Base-by-base conservation (phyloP, 2,113 vertebrate genomes). In the Gallinago media region DNA sequence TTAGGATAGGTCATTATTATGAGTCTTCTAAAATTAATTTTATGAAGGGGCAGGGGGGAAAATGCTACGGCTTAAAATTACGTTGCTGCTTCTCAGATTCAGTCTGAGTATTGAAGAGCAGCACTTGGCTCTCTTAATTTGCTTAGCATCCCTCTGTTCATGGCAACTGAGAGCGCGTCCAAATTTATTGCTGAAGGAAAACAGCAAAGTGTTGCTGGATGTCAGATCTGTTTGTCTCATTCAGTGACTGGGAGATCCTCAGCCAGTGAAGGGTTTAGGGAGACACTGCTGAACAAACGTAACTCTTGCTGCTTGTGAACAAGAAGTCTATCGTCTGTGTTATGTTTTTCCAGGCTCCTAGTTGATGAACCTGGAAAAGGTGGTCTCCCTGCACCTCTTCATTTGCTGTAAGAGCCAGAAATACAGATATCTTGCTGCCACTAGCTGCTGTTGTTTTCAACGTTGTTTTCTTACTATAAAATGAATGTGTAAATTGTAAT, bases 261-360 rank as follows among this genome's bases (percentile, higher is more conserved):
- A 54, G 27, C 62, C 61, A 68, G 25, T 11, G 32, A 47, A 40
- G 14, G 9, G 21, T 73, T 80, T 49, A 21, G 38, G 25, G 27
- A 17, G 17, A 11, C 21, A 0, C 25, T 46, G 1, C 9, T 18
- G 63, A 63, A 10, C n/a, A 18, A 19, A 54, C 1, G 0, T 44
- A 72, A 26, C 38, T 55, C 70, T 44, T 73, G 1, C 46, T 66
- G 17, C 42, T 67, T 59, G 32, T 4, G 20, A 63, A 15, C 38
- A 81, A 50, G 34, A 44, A 31, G 5, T 15, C 44, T 67, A 8
- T 32, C 34, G 32, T 62, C 26, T 17, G 2, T 54, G 4, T 58
- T 63, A 4, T 11, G 7, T 68, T 87, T 76, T 79, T 77, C 11
- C 25, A 50, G 22, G 25, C 36, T 84, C 84, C 54, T 67, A 34